Conservation (phyloP, 2,888 invertebrate genomes). For the Xestoiulus laeticollis region DNA sequence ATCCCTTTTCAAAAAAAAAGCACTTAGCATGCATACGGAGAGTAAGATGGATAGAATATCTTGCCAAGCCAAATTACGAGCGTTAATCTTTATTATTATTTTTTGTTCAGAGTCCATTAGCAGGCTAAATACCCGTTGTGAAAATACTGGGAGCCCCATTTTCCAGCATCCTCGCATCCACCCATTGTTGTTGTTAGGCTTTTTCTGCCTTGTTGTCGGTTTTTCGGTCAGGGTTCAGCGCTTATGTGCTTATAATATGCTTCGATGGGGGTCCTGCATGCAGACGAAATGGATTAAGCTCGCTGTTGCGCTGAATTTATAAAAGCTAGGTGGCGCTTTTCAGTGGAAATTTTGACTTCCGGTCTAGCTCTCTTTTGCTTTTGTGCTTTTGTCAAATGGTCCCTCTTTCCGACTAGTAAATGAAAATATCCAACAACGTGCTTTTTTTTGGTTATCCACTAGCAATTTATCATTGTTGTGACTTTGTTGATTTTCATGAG, state of each 20-base stretch:
- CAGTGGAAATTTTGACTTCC: neutral
- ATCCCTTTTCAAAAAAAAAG: neutral
- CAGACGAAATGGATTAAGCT: neutral
- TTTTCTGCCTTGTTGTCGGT: neutral
- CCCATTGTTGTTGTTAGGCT: conserved; percentile 26
- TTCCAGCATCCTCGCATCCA: neutral
- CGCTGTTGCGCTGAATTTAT: neutral
- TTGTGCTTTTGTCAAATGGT: neutral
- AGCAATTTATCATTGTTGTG: neutral
- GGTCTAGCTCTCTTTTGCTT: neutral
- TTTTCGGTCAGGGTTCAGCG: conserved; percentile 5
- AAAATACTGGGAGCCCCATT: conserved; percentile 6
- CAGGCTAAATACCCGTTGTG: conserved; percentile 16
- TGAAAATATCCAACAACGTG: neutral
- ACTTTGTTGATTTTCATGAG: neutral
- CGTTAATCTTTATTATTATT: conserved; percentile 26
- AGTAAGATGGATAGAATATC: neutral
- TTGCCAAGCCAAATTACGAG: conserved; percentile 8
- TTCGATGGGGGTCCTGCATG: neutral
- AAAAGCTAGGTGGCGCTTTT: conserved; percentile 18
- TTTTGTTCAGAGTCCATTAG: conserved; percentile 24
- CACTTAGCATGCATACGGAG: conserved; percentile 6
- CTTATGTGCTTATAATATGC: neutral
- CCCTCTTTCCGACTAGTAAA: neutral
- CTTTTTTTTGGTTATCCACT: neutral